Conservation (phyloP, 1,140 invertebrate species). For the Drosophila erecta region DNA sequence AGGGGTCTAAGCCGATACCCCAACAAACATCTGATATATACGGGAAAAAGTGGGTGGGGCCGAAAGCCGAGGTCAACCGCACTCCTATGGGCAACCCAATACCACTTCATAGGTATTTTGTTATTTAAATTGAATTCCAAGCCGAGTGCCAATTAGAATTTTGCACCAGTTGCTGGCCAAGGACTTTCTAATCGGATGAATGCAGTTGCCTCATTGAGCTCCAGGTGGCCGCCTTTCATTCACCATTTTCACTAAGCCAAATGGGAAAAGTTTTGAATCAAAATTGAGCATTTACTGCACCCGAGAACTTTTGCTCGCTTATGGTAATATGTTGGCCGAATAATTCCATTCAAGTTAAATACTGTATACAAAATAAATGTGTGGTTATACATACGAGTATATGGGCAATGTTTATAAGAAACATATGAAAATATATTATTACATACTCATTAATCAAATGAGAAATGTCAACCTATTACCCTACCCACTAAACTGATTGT, state of each 20-base stretch:
- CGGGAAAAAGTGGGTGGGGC: neutral
- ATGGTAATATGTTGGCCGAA: neutral
- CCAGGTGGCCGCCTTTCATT: slow-evolving; percentile 1
- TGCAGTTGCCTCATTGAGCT: slow-evolving; percentile 26
- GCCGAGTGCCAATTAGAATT: slow-evolving; percentile 41
- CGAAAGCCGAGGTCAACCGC: neutral
- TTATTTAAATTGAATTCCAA: slow-evolving; percentile 57
- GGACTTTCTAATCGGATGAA: slow-evolving; percentile 34
- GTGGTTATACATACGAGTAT: neutral
- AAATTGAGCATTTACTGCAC: slow-evolving; percentile 7
- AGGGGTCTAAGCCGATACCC: neutral
- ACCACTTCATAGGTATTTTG: slow-evolving; percentile 35
- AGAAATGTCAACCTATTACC: neutral
- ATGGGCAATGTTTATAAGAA: neutral
- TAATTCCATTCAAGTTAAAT: neutral
- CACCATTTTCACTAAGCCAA: slow-evolving; percentile 7
- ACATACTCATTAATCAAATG: no score
- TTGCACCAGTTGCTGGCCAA: slow-evolving; percentile 22
- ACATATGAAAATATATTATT: no score
- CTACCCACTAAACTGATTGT: neutral
- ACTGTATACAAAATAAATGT: neutral
- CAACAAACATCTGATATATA: neutral
- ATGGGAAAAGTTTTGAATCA: slow-evolving; percentile 2
- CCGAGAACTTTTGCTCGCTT: neutral
- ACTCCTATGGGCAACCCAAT: slow-evolving; percentile 32